These are phyloP conservation scores for Caprella mutica DNA, from an alignment of 2,888 invertebrate genomes.

Conservation along the genomic window DNA sequence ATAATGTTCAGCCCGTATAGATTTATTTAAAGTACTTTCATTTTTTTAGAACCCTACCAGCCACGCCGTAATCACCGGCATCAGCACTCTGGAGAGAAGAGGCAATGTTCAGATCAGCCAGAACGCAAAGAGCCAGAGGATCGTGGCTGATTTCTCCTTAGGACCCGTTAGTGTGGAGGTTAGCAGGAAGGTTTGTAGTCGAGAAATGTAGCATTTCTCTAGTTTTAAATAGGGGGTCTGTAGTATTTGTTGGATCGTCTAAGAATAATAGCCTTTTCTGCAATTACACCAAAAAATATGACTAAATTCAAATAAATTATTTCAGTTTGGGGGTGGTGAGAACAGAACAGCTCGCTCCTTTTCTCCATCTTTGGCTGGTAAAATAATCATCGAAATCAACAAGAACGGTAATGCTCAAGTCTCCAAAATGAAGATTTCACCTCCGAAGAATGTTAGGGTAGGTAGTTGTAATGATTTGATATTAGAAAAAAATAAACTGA, in stretches of 20 bases:
- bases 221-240: no score
- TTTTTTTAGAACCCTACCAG: background rate
- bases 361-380: background rate
- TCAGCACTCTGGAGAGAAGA: background rate
- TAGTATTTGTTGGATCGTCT: no score
- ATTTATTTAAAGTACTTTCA: no score
- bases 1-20: no score
- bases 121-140: background rate
- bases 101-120: background rate
- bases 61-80: background rate
- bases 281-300: no score
- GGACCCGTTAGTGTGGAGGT: background rate
- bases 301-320: no score
- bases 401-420: background rate
- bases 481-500: background rate
- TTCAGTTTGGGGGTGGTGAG: background rate
- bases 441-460: background rate
- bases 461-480: no score
- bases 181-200: background rate
- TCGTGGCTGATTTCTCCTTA: background rate
- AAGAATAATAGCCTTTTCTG: no score
- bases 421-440: background rate
- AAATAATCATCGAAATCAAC: conserved; percentile 1
- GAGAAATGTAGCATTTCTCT: no score
- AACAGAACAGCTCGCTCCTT: background rate